Evolutionary conservation across 2,797 vertebrate species (phyloP).

Genomic region (Myotis myotis): DNA sequence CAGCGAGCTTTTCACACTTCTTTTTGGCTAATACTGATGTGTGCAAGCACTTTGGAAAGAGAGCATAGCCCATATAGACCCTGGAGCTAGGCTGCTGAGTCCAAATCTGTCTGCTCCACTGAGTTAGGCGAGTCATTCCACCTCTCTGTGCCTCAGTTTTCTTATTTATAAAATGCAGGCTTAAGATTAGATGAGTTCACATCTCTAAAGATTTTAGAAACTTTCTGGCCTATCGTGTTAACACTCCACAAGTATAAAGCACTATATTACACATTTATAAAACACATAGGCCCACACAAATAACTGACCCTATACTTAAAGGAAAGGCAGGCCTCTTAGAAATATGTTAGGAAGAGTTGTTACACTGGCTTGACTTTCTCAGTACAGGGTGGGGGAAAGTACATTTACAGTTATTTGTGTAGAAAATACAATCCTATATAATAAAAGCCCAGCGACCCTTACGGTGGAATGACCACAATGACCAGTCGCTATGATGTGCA

Average conservation of each 20-base stretch:
- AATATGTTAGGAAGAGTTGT: neutral
- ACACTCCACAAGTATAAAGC: neutral
- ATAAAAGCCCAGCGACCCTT: too few species aligned
- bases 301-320: neutral
- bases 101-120: neutral
- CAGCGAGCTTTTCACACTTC: neutral
- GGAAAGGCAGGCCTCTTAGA: neutral
- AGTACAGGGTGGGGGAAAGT: neutral
- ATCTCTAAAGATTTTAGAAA: slow-evolving; percentile 1
- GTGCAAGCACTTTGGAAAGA: neutral
- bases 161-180: neutral
- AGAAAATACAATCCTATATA: neutral
- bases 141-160: neutral
- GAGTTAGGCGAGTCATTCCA: neutral
- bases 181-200: neutral
- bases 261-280: neutral
- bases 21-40: neutral
- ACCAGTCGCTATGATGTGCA: too few species aligned
- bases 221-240: neutral
- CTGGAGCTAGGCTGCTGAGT: neutral
- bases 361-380: neutral
- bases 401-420: neutral
- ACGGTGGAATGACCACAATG: too few species aligned
- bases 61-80: neutral
- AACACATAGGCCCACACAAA: neutral